These are phyloP conservation scores for Eira barbara DNA, from an alignment of 2,113 vertebrate species.

Conservation along the genomic window DNA sequence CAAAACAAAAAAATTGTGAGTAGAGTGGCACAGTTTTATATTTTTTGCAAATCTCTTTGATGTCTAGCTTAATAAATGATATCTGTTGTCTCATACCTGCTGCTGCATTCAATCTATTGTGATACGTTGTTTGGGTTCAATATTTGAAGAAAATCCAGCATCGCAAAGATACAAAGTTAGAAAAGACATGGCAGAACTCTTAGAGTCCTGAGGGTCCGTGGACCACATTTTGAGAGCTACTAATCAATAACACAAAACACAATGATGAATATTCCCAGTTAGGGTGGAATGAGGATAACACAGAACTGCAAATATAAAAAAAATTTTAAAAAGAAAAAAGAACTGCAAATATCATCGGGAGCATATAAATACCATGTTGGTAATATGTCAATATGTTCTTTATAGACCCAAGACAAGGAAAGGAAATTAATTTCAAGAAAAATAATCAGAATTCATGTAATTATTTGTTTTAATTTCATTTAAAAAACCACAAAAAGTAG, in stretches of 20 bases:
- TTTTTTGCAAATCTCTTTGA: background rate
- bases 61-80: background rate
- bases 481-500: background rate
- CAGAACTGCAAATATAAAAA: background rate
- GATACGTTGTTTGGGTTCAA: background rate
- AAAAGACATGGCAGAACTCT: background rate
- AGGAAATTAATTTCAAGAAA: conserved; percentile 32
- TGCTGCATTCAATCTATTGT: background rate
- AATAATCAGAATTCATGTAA: background rate
- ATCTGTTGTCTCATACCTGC: background rate
- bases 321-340: background rate
- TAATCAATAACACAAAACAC: conserved; percentile 26
- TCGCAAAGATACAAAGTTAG: background rate
- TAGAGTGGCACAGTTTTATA: background rate
- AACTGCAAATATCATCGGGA: background rate
- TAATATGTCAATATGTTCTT: background rate
- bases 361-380: background rate
- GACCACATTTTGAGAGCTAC: background rate
- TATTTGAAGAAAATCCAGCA: conserved; percentile 15
- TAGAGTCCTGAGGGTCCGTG: background rate
- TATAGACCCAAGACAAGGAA: background rate
- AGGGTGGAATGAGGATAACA: background rate
- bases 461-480: background rate
- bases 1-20: background rate
- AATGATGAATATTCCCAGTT: background rate